Percentiles rank a stretch among this genome's conserved stretches.
Conservation (phyloP, 2,797 vertebrate species). For the Rachycentron canadum region DNA sequence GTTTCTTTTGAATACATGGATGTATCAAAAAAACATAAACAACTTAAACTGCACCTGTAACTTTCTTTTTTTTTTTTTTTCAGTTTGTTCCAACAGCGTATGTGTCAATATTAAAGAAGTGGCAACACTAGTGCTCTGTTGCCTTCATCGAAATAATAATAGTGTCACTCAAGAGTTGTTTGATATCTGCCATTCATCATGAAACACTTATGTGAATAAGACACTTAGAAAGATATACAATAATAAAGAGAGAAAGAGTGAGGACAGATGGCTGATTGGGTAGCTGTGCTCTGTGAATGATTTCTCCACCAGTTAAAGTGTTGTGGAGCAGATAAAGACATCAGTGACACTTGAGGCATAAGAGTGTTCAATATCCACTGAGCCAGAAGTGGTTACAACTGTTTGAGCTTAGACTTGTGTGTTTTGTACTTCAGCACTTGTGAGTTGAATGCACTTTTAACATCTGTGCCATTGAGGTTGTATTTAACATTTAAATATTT, state of each 20-base stretch:
- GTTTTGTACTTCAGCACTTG: too few species aligned
- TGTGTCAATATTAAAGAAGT: background rate
- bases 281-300: background rate
- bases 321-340: background rate
- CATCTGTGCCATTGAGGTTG: background rate
- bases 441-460: background rate
- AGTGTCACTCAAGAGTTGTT: background rate
- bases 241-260: background rate
- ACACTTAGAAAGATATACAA: background rate
- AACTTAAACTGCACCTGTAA: background rate
- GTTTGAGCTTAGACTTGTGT: background rate
- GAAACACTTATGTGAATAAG: background rate
- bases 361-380: background rate
- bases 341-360: background rate
- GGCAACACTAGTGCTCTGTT: background rate
- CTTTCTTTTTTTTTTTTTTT: background rate
- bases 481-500: background rate
- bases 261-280: background rate
- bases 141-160: background rate
- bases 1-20: too few species aligned
- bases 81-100: too few species aligned
- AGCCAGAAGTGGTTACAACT: background rate
- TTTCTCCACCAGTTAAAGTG: background rate
- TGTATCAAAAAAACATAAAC: too few species aligned
- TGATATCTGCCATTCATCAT: background rate